phyloP scores from a whole-genome alignment of 2,797 vertebrate genomes.

The Capromys pilorides region DNA sequence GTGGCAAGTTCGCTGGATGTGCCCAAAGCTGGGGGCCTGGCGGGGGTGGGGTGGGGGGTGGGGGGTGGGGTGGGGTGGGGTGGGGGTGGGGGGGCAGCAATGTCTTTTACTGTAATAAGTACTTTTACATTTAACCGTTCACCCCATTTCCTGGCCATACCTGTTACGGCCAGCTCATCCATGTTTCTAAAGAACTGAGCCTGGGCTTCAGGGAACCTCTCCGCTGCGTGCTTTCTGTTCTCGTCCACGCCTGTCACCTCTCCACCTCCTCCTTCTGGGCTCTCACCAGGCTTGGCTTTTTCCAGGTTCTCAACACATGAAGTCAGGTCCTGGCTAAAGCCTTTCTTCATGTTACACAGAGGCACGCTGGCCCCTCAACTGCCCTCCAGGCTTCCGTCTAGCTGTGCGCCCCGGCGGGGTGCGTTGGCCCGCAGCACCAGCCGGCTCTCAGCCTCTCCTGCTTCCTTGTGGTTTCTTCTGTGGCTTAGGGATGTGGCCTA shows the following conservation, averaged over 20 bases:
- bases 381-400: not conserved
- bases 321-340: not conserved
- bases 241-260: not conserved
- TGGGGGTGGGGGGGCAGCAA: not conserved
- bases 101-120: not conserved
- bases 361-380: not conserved
- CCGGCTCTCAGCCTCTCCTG: rapidly evolving
- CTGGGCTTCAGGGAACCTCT: not conserved
- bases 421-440: rapidly evolving
- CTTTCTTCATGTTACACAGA: not conserved
- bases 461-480: not conserved
- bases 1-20: not conserved
- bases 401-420: not conserved
- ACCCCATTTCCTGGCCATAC: not conserved
- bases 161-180: not conserved
- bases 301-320: not conserved
- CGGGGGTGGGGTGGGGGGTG: too few species aligned
- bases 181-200: not conserved
- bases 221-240: rapidly evolving
- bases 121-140: not conserved
- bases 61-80: too few species aligned
- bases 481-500: not conserved
- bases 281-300: not conserved
- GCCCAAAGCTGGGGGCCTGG: not conserved
- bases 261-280: not conserved